Base-by-base conservation (phyloP, 2,888 invertebrate genomes). In the Nomada hirtipes region DNA sequence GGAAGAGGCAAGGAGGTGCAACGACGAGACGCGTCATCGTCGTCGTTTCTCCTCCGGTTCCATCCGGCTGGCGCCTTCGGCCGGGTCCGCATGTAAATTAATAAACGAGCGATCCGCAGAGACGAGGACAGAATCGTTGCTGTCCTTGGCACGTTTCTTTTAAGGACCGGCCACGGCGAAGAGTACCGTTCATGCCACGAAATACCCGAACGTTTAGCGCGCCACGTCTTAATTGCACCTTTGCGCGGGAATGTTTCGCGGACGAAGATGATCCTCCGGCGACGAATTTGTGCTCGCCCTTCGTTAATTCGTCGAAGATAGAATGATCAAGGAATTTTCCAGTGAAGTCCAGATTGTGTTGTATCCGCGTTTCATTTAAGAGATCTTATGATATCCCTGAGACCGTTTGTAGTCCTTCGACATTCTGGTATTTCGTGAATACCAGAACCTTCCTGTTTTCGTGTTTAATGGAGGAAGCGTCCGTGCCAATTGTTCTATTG, bases 71-170 rank as follows among this genome's bases (percentile, higher is more conserved):
- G 81, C 79, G 82, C 81, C 76, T 69, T 76, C 74, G 57, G 61
- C 65, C 59, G 10, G 36, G 73, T 76, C 72, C 65, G 60, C 64
- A 67, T 82, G 82, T 79, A 82, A 86, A 86, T 86, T 77, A 84
- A 86, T 84, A 79, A 86, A 79, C 81, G 76, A 64, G 29, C 63
- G 70, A 78, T 79, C 70, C 60, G 70, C 23, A 23, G n/a, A 13
- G 18, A 9, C 47, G 29, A 47, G 42, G 20, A 42, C 50, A 42
- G 55, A 26, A 29, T 71, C 70, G 79, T 71, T 68, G 83, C 20
- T 83, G 86, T 81, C 87, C 87, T 84, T 87, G 85, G 77, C 88
- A 87, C 83, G 79, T 83, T 87, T 72, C 83, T 82, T 84, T 88
- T 86, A 84, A 88, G 88, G 86, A 84, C 73, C 82, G 74, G 55